Conservation (phyloP, 2,888 invertebrate species). For the Mactromeris polynyma region DNA sequence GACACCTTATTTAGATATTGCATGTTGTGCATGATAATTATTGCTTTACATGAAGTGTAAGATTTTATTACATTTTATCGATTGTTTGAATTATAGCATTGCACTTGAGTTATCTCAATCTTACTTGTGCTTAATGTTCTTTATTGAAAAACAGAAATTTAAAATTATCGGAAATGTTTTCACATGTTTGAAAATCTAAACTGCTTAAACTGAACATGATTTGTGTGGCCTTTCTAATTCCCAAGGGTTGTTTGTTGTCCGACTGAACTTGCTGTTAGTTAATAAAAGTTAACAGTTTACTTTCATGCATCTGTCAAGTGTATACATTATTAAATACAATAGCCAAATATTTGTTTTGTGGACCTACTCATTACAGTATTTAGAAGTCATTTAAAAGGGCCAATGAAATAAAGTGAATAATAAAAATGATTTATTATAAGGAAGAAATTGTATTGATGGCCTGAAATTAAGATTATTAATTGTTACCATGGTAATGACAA, state of each 20-base stretch:
- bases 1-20: neutral
- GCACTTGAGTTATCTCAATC: neutral
- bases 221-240: too few species aligned
- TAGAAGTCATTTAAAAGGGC: neutral
- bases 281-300: neutral
- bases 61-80: neutral
- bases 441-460: neutral
- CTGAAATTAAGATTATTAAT: neutral
- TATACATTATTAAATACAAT: neutral
- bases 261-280: neutral
- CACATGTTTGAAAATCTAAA: too few species aligned
- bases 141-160: neutral
- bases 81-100: neutral
- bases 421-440: neutral
- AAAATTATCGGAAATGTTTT: neutral
- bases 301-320: neutral
- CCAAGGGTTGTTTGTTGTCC: neutral
- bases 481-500: constrained; percentile 28
- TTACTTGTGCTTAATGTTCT: neutral
- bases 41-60: neutral
- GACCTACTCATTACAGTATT: neutral
- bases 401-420: neutral
- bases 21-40: neutral
- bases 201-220: too few species aligned
- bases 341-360: neutral